Conservation (phyloP, 2,797 vertebrate genomes). For the Ctenosaura bakeri region DNA sequence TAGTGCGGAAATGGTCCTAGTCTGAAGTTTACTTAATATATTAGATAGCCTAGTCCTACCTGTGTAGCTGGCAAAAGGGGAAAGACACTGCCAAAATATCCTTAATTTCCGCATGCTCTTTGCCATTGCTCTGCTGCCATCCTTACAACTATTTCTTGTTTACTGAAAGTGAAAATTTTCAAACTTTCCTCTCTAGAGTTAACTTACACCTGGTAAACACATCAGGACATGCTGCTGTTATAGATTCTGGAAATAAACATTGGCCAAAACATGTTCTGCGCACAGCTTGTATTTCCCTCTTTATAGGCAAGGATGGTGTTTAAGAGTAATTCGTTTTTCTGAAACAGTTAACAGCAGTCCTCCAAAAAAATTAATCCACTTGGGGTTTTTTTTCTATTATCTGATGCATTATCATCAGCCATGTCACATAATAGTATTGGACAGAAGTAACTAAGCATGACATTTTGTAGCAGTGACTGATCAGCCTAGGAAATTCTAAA, state of each 20-base stretch:
- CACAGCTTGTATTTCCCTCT: constrained; percentile 37
- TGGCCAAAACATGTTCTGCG: constrained; percentile 25
- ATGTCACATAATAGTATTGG: constrained; percentile 4
- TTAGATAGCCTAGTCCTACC: background rate
- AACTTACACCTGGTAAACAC: constrained; percentile 41
- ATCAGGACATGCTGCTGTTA: constrained; percentile 19
- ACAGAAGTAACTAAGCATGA: constrained; percentile 59
- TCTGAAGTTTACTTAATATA: constrained; percentile 27
- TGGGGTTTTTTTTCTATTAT: constrained; percentile 5
- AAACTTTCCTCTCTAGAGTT: constrained; percentile 24
- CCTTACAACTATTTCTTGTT: constrained; percentile 41
- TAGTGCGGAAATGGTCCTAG: too few relatives aligned
- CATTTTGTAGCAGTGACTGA: constrained; percentile 41
- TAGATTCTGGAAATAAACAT: background rate
- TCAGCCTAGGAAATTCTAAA: constrained; percentile 59
- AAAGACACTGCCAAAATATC: constrained; percentile 7
- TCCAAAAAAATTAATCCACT: constrained; percentile 43
- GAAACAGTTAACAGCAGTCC: constrained; percentile 24
- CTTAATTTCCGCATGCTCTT: constrained; percentile 30
- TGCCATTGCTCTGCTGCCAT: background rate
- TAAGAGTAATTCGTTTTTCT: constrained; percentile 49
- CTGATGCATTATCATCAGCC: constrained; percentile 44
- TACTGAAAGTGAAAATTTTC: constrained; percentile 30
- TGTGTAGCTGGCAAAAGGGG: background rate
- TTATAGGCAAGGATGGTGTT: background rate